Conservation (phyloP, 2,797 vertebrate species). For the Hephaestus fuliginosus region DNA sequence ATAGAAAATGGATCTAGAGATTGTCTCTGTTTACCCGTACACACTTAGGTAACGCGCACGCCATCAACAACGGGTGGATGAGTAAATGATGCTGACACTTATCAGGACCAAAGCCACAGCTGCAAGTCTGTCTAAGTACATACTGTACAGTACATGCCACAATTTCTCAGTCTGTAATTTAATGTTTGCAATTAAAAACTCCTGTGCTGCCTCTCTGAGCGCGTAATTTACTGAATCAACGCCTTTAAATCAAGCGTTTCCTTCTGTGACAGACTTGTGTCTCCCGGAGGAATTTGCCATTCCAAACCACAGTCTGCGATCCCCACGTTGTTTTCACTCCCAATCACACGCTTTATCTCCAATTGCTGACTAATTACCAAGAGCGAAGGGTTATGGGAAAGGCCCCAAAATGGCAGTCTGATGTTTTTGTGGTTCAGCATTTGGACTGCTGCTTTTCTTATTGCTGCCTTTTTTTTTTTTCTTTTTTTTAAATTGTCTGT, state of each 20-base stretch:
- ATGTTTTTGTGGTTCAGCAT: slow-evolving; percentile 81
- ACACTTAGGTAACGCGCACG: slow-evolving; percentile 30
- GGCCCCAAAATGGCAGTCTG: slow-evolving; percentile 81
- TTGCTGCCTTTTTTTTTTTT: slow-evolving; percentile 59
- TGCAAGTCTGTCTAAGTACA: slow-evolving; percentile 81
- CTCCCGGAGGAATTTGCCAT: slow-evolving; percentile 83
- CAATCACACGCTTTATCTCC: slow-evolving; percentile 84
- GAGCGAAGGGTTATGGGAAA: slow-evolving; percentile 79
- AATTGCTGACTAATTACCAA: slow-evolving; percentile 87
- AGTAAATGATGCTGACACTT: slow-evolving; percentile 65
- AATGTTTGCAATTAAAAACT: slow-evolving; percentile 87
- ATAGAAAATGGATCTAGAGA: not conserved
- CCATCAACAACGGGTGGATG: slow-evolving; percentile 50
- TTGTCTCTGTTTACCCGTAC: not conserved
- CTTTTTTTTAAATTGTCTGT: slow-evolving; percentile 74
- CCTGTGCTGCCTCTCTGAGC: slow-evolving; percentile 78
- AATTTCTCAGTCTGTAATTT: slow-evolving; percentile 85
- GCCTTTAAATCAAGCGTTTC: slow-evolving; percentile 86
- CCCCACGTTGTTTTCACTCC: slow-evolving; percentile 80
- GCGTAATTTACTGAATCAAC: slow-evolving; percentile 85
- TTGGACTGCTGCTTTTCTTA: slow-evolving; percentile 77
- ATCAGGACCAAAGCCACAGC: slow-evolving; percentile 79
- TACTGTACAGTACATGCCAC: slow-evolving; percentile 66
- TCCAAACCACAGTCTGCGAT: slow-evolving; percentile 87
- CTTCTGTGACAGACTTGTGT: slow-evolving; percentile 84